Base-by-base conservation (phyloP, 2,113 vertebrate genomes). In the Mastomys coucha region DNA sequence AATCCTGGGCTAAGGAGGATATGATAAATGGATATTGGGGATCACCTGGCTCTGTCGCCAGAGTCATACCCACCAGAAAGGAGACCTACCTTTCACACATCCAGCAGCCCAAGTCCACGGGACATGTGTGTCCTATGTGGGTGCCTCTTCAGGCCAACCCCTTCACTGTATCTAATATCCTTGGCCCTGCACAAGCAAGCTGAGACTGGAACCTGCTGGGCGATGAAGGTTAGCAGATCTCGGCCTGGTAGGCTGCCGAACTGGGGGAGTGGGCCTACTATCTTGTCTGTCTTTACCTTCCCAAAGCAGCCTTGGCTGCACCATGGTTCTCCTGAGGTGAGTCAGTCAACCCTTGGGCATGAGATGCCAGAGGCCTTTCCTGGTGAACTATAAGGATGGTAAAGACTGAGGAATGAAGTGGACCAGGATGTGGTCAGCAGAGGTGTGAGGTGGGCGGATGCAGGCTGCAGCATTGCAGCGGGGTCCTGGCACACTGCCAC, bases 371-470 rank as follows among this genome's bases (percentile, higher is more conserved):
- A 56, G 70, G 53, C 70, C 26, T 58, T 58, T 60, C 56, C n/a
- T 76, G 11, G 17, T 76, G 39, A 42, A 42, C 39, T 12, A 7
- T 5, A n/a, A 51, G 33, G 5, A 28, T 19, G 7, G 14, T 33
- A 17, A 36, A 53, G 24, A 42, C 45, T 6, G 19, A 77, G 33
- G 16, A 60, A 51, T 10, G 17, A 45, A 14, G 70, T 5, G 28
- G 67, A 7, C 12, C 26, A 63, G 7, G 45, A 10, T 2, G 26
- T 28, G 22, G 16, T 42, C 45, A 36, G 2, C 60, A 58, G 70
- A 69, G 70, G 31, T n/a, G 4, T 0, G 1, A 8, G 45, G 36
- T 12, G 6, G 33, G 53, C 16, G 7, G 8, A 22, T 0, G 0
- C 36, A 45, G 36, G 60, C n/a, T 49, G 20, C 63, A 31, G 72